A percentile compares a stretch with the other conserved stretches of the same genome.
phyloP scores from a whole-genome alignment of 2,797 vertebrate genomes.

The Phylloscopus collybita region DNA sequence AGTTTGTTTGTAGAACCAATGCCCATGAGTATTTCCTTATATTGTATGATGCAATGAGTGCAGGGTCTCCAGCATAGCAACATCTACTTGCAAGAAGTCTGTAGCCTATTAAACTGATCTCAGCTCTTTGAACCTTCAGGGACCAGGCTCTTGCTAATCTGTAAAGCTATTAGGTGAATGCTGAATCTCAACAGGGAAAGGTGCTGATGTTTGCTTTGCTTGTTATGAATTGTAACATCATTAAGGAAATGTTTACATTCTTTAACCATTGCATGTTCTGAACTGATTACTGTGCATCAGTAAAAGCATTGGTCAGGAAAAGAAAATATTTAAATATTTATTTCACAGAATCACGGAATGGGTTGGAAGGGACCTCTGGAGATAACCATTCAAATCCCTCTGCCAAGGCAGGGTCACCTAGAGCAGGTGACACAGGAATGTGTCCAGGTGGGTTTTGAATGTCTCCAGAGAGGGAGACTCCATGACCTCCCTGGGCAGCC shows the following conservation, averaged over 20 bases:
- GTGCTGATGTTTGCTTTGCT: constrained; percentile 70
- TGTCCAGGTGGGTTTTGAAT: not conserved
- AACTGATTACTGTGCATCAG: not conserved
- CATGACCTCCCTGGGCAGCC: rapidly evolving
- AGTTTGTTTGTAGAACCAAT: constrained; percentile 26
- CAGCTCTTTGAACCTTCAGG: constrained; percentile 53
- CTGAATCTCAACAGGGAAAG: constrained; percentile 52
- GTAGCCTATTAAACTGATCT: constrained; percentile 66
- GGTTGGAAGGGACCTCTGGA: not conserved
- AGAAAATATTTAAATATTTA: not conserved
- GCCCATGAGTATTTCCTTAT: constrained; percentile 48
- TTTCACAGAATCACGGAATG: not conserved
- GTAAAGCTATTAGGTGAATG: constrained; percentile 59
- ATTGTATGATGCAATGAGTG: constrained; percentile 65
- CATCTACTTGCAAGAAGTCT: constrained; percentile 34
- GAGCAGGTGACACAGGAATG: not conserved
- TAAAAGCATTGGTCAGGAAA: not conserved
- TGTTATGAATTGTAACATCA: constrained; percentile 63
- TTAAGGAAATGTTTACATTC: constrained; percentile 76
- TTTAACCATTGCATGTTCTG: constrained; percentile 40
- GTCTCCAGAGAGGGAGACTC: not conserved
- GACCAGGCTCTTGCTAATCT: constrained; percentile 59
- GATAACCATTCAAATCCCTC: not conserved
- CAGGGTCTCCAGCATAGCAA: constrained; percentile 60
- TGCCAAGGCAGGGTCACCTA: not conserved